Conservation (phyloP, 1,140 invertebrate species). For the Drosophila seguyi region DNA sequence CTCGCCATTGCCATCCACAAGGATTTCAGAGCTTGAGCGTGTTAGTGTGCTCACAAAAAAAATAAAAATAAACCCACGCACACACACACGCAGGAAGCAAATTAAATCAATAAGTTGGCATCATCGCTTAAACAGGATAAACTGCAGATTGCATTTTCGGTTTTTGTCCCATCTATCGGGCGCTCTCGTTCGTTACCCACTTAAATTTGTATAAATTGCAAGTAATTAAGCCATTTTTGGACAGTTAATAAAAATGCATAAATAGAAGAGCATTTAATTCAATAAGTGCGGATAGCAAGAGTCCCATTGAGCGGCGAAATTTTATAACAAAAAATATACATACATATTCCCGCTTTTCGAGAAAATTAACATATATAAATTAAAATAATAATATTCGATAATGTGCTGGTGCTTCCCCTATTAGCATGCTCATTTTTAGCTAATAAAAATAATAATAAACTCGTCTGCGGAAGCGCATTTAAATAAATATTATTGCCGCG, state of each 20-base stretch:
- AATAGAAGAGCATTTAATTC: constrained; percentile 54
- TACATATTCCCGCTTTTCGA: constrained; percentile 5
- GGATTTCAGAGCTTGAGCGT: neutral
- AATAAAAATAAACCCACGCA: constrained; percentile 9
- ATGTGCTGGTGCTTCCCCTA: constrained; percentile 15
- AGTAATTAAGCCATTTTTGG: constrained; percentile 77
- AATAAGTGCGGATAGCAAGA: constrained; percentile 43
- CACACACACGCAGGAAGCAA: constrained; percentile 51
- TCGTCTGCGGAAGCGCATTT: constrained; percentile 18
- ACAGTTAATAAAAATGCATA: constrained; percentile 64
- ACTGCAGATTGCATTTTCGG: constrained; percentile 29
- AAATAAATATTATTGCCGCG: constrained; percentile 36
- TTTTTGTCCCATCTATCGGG: neutral
- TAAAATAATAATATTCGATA: constrained; percentile 36
- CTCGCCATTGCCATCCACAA: neutral
- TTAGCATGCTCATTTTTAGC: constrained; percentile 69
- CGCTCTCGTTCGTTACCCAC: constrained; percentile 25
- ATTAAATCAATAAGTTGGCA: constrained; percentile 75
- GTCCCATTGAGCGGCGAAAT: constrained; percentile 1
- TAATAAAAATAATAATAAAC: constrained; percentile 65
- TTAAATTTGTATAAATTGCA: constrained; percentile 59
- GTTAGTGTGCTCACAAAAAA: neutral
- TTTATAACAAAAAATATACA: neutral
- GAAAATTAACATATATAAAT: constrained; percentile 27
- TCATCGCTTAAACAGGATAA: constrained; percentile 60